Conservation (phyloP, 2,797 vertebrate species). For the Macrochelys suwanniensis region DNA sequence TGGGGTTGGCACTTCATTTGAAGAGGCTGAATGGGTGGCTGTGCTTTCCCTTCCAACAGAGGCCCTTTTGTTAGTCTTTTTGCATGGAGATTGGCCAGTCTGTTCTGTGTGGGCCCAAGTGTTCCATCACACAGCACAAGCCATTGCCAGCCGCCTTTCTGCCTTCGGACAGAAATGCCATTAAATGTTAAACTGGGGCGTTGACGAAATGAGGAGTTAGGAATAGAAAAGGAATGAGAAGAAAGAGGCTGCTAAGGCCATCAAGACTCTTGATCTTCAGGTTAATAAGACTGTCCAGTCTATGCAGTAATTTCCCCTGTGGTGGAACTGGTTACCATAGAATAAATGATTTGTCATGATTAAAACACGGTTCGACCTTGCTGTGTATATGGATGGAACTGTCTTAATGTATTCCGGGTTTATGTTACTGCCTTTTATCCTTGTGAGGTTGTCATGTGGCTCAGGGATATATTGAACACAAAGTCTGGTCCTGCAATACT, state of each 20-base stretch:
- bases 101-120: slow-evolving; percentile 53
- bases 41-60: slow-evolving; percentile 72
- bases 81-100: slow-evolving; percentile 60
- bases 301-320: not conserved
- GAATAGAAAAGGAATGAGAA: not conserved
- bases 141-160: slow-evolving; percentile 33
- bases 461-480: not conserved
- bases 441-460: not conserved
- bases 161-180: slow-evolving; percentile 54
- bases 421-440: not conserved
- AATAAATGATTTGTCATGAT: not conserved
- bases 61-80: slow-evolving; percentile 72
- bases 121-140: slow-evolving; percentile 43
- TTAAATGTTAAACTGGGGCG: slow-evolving; percentile 33
- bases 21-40: slow-evolving; percentile 51
- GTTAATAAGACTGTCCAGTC: not conserved
- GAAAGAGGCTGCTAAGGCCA: not conserved
- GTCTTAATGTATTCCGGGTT: not conserved
- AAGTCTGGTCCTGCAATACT: not conserved
- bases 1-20: slow-evolving; percentile 41
- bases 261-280: not conserved
- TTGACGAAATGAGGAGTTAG: slow-evolving; percentile 20
- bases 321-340: not conserved
- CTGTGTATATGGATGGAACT: not conserved
- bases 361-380: not conserved